Conservation (phyloP, 2,113 vertebrate genomes). For the Heteronetta atricapilla region DNA sequence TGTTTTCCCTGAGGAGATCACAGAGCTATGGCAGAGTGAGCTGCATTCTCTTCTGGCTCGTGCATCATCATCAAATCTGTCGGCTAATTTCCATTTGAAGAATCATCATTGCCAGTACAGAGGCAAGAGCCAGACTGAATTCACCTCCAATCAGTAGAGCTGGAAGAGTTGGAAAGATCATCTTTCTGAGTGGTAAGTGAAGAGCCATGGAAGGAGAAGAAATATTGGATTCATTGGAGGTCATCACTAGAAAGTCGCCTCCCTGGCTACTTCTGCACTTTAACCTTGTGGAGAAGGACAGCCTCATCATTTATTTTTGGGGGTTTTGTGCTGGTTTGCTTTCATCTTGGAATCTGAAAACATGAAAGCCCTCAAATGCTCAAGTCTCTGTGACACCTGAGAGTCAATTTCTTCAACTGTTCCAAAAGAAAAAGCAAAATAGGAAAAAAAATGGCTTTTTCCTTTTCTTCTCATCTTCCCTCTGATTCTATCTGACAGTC, state of each 20-base stretch:
- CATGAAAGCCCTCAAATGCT: not conserved
- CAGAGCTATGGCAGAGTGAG: conserved; percentile 60
- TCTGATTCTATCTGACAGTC: not conserved
- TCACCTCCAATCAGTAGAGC: not conserved
- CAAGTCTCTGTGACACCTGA: not conserved
- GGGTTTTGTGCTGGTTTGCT: not conserved
- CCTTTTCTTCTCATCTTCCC: not conserved
- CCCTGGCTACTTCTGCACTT: not conserved
- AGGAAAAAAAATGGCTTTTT: not conserved
- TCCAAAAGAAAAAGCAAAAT: not conserved
- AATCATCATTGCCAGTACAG: conserved; percentile 45
- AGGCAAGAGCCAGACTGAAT: conserved; percentile 54
- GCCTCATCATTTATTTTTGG: not conserved
- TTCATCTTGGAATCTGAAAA: not conserved
- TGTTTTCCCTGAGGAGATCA: conserved; percentile 56
- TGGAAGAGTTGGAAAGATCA: conserved; percentile 45
- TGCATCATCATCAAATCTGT: conserved; percentile 73
- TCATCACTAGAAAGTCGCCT: not conserved
- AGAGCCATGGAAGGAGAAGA: conserved; percentile 6
- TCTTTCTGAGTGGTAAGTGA: conserved; percentile 9
- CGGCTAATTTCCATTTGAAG: conserved; percentile 70
- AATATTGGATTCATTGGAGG: not conserved
- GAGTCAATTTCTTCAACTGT: not conserved
- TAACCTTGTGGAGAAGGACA: not conserved
- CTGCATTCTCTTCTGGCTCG: conserved; percentile 59